Evolutionary conservation across 1,140 invertebrate genomes (phyloP), one percentile per base, ranked within the genome.

Genomic region (Drosophila pectinifera): DNA sequence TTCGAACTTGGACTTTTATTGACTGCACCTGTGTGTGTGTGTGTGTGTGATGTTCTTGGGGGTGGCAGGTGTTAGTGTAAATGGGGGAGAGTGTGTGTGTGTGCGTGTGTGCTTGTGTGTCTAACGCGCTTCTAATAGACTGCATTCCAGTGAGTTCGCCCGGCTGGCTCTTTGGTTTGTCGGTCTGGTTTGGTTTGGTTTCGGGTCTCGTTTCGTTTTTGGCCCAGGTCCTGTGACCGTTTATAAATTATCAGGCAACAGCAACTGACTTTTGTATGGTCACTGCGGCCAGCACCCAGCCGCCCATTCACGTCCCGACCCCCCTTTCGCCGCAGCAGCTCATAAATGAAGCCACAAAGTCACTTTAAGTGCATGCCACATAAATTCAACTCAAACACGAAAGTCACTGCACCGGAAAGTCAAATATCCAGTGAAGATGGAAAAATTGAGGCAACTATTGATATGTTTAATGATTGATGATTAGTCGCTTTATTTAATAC

Each of bases 121-220:
- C 79, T 83, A 88, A 88, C 84, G 84, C 84, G 67, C 84, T 76
- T 88, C 79, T 88, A 88, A 88, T 88, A 83, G 84, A 89, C 84
- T 88, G 84, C 49, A 77, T 77, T 67, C 63, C 73, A 69, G 53
- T 74, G 64, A 76, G 54, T 78, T 68, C 78, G 73, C 82, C 77
- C 73, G 63, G 59, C 63, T 79, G 59, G 39, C 63, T 77, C 54
- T 74, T 67, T 41, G 61, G 54, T 54, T 67, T 56, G 70, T 68
- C 61, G 63, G 46, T 67, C 48, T 54, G 46, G 46, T 26, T 63
- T 42, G 36, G 48, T 54, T 34, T 20, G 62, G 41, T 58, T 73
- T 16, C 56, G 26, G 39, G 51, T 54, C 26, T 63, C 20, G 31
- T 65, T 51, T 67, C 34, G 72, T 51, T 74, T 59, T 73, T 31